A percentile compares a stretch with the other conserved stretches of the same genome.
Conservation (phyloP, 1,140 invertebrate species). For the Maconellicoccus hirsutus region DNA sequence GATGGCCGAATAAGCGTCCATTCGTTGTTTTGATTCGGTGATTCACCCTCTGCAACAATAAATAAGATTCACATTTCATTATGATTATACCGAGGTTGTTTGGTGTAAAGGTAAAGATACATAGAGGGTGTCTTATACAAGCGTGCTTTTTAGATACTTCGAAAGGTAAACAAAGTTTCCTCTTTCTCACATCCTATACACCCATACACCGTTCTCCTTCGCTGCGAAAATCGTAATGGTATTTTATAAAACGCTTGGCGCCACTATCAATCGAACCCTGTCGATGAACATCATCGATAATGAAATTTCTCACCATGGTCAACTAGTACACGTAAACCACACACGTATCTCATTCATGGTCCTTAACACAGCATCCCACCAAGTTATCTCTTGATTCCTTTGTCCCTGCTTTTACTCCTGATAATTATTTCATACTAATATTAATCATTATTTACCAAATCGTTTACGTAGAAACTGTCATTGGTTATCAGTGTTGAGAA, state of each 20-base stretch:
- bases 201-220: neutral
- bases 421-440: too few species aligned
- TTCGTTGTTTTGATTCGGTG: neutral
- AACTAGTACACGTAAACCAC: too few species aligned
- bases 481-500: too few species aligned
- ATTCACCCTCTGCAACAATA: constrained; percentile 14
- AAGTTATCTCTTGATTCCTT: too few species aligned
- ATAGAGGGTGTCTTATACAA: neutral
- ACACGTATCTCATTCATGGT: too few species aligned
- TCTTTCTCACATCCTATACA: neutral
- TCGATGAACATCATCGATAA: neutral
- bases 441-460: too few species aligned
- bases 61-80: neutral
- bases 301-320: too few species aligned
- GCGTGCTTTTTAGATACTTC: neutral
- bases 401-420: too few species aligned
- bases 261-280: neutral
- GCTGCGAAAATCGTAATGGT: neutral
- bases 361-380: too few species aligned
- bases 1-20: neutral
- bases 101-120: too few species aligned
- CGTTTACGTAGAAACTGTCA: too few species aligned
- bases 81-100: too few species aligned
- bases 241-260: neutral
- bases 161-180: neutral